A percentile compares a stretch with the other conserved stretches of the same genome.
Evolutionary conservation across 2,113 vertebrate species (phyloP).

Genomic region (Cyprinodon tularosa): DNA sequence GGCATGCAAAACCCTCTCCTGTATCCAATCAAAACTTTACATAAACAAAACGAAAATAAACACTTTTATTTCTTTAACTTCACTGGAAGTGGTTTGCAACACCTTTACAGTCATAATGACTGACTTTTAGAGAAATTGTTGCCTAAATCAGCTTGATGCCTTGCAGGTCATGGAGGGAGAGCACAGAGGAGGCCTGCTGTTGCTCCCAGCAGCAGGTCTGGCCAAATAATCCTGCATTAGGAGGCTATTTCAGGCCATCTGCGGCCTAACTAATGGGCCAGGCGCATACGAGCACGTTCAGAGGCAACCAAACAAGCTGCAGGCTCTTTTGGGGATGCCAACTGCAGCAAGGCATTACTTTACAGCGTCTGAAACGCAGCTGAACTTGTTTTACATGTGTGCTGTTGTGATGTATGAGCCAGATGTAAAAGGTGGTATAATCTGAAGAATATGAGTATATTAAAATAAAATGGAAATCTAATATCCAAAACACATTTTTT

Average conservation of each 20-base stretch:
- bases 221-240: slow-evolving; percentile 64
- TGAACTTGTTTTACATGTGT: slow-evolving; percentile 20
- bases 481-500: background rate
- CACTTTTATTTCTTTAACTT: slow-evolving; percentile 21
- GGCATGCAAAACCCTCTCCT: slow-evolving; percentile 23
- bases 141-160: slow-evolving; percentile 26
- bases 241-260: slow-evolving; percentile 74
- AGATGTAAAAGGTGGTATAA: background rate
- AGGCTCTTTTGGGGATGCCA: slow-evolving; percentile 22
- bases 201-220: slow-evolving; percentile 55
- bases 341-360: slow-evolving; percentile 22
- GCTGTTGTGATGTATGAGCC: slow-evolving; percentile 9
- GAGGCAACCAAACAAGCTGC: slow-evolving; percentile 50
- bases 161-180: slow-evolving; percentile 30
- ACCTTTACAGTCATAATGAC: slow-evolving; percentile 14
- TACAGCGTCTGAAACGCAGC: slow-evolving; percentile 17
- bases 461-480: background rate
- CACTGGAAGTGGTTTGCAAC: slow-evolving; percentile 25
- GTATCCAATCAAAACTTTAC: slow-evolving; percentile 53
- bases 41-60: slow-evolving; percentile 26
- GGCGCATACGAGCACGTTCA: slow-evolving; percentile 64
- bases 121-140: slow-evolving; percentile 18
- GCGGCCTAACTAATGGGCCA: slow-evolving; percentile 58
- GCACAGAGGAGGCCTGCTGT: slow-evolving; percentile 52
- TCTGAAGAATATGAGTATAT: background rate